Evolutionary conservation across 2,797 vertebrate species (phyloP), one percentile per base, ranked within the genome.

Genomic region (Chloroceryle inda): DNA sequence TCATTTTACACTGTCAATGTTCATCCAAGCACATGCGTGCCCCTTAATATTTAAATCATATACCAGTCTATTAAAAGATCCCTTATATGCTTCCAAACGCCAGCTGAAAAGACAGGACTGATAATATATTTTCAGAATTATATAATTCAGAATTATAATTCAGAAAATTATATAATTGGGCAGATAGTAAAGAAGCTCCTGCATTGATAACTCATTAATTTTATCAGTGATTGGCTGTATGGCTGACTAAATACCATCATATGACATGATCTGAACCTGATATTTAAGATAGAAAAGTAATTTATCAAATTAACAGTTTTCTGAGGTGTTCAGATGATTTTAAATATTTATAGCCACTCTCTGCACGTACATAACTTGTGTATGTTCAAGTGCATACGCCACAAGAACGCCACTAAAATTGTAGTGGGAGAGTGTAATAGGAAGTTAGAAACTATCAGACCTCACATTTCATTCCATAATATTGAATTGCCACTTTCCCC

Each of bases 361-460:
- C 19, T 55, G 20, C 2, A 26, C 22, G 10, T 61, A n/a, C 49
- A 5, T 31, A 50, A 6, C 8, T 9, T 11, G 29, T 0, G 1
- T 50, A 21, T 27, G 17, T 67, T 45, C 26, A 71, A 82, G 27
- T 23, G 27, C 17, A 31, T 23, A 13, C 5, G 3, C 44, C 27
- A 22, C 40, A 79, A 29, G 23, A 74, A 66, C 27, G n/a, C 7
- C 77, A 14, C 40, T 61, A 77, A 74, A 13, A 68, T 33, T 67
- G 49, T 47, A 47, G 23, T 2, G 1, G 10, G 11, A 77, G 76
- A 85, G 15, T 59, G 47, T 37, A 73, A 50, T 3, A 27, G 49
- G 31, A 88, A 55, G 13, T 59, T 68, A 76, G 24, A 89, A 88
- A 55, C 13, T 8, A 24, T 44, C 13, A 62, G 52, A 69, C 24